Base-by-base conservation (phyloP, 2,797 vertebrate species). In the Moxostoma hubbsi region DNA sequence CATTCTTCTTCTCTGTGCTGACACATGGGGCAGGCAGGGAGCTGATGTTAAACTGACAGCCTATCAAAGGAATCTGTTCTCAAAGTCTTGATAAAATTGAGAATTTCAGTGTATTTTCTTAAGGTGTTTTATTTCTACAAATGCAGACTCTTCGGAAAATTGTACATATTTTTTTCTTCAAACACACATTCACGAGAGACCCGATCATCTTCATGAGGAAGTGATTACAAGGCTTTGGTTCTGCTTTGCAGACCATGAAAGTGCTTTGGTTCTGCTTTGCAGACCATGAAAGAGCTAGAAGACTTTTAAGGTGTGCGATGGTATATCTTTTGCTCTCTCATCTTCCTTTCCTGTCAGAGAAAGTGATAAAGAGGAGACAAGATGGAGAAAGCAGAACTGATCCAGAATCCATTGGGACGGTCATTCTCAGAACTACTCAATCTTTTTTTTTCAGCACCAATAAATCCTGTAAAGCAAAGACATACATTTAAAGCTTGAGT, bases 401-500 rank as follows among this genome's bases (percentile, higher is more conserved):
- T 59, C 36, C 36, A 4, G 36, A 36, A 11, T 83, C 68, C 47
- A 66, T 55, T 11, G 53, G 79, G 72, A 64, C 7, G 53, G 72
- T 54, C 64, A 74, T 76, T 55, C 57, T 59, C 62, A 62, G 18
- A 73, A 43, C 62, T 64, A 47, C 43, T 8, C 49, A 49, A 63
- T 73, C n/a, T 57, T 45, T 78, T 36, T 24, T 36, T 75, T 72
- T 66, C 62, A 71, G 50, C 76, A 74, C 57, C 64, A 53, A 74
- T 83, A 47, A 71, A 51, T 75, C 65, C 49, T 76, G 68, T 49
- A 58, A 65, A 63, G 62, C 65, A 69, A 72, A 73, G 71, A 81
- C 72, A 62, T 75, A 74, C 73, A 70, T 73, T 43, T n/a, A 24
- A 49, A 70, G 62, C 68, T 70, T 59, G 54, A 47, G 63, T 62